These are phyloP conservation scores for Dryobotodes eremita DNA, from an alignment of 2,888 invertebrate species.

Conservation along the genomic window DNA sequence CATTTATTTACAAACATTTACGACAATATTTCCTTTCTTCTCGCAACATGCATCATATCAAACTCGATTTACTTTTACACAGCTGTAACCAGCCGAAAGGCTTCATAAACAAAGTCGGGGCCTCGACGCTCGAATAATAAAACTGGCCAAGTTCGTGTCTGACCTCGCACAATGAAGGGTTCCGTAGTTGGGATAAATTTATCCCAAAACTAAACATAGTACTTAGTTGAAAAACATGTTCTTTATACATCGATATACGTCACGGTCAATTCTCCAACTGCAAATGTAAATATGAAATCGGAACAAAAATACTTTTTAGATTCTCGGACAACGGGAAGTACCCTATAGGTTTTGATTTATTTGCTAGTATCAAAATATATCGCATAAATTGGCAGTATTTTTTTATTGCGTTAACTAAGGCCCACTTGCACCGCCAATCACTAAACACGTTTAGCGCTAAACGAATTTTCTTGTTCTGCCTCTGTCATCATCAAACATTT, in stretches of 20 bases:
- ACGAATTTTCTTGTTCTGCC: no score
- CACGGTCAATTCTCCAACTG: no score
- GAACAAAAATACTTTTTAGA: no score
- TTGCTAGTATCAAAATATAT: neutral
- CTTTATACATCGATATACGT: no score
- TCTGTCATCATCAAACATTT: no score
- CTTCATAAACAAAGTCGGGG: conserved; percentile 32
- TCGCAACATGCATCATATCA: conserved; percentile 5
- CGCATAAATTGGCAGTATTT: neutral
- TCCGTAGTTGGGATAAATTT: conserved; percentile 1
- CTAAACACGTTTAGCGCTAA: no score
- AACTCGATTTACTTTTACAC: conserved; percentile 8
- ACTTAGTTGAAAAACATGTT: no score
- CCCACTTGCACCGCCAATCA: no score
- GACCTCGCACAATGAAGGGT: no score
- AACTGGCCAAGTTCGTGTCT: neutral
- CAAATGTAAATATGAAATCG: no score
- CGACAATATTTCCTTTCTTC: neutral
- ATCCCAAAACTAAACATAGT: neutral
- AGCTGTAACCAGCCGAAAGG: neutral
- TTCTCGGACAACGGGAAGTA: neutral
- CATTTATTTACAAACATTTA: conserved; percentile 20
- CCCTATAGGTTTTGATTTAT: neutral
- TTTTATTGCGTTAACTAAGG: neutral
- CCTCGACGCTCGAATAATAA: neutral